These are phyloP conservation scores for Emydoidea blandingii DNA, from an alignment of 2,797 vertebrate species.

Conservation along the genomic window DNA sequence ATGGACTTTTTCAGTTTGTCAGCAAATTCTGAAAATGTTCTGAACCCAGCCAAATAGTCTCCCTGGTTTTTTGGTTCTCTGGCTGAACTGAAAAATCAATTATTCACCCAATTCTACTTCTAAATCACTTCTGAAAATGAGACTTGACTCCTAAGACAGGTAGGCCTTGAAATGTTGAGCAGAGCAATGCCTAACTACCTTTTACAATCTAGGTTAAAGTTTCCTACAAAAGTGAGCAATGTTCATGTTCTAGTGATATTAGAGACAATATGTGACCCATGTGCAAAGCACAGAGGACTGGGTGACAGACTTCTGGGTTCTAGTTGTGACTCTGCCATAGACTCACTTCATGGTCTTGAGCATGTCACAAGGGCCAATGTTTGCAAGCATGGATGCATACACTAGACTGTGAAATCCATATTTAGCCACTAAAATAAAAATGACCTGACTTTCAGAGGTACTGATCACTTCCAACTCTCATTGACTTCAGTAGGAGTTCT, in stretches of 20 bases:
- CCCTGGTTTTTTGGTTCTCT: background rate
- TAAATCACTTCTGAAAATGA: background rate
- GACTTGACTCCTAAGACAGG: background rate
- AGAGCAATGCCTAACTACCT: background rate
- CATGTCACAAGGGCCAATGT: background rate
- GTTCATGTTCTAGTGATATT: background rate
- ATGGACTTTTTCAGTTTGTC: background rate
- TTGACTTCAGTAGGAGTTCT: background rate
- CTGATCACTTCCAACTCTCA: too few relatives aligned
- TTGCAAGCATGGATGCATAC: background rate
- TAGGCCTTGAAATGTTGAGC: background rate
- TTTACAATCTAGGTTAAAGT: background rate
- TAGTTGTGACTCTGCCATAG: background rate
- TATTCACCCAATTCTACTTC: background rate
- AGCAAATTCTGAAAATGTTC: background rate
- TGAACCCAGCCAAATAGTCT: background rate
- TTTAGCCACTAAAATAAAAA: background rate
- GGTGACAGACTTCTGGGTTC: background rate
- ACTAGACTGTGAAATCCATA: rapidly evolving
- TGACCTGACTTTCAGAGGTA: background rate
- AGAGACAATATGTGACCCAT: background rate
- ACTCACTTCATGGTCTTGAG: background rate
- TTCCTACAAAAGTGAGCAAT: background rate
- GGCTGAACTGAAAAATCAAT: background rate
- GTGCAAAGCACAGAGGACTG: background rate